Conservation (phyloP, 2,113 vertebrate genomes). For the Archilochus colubris region DNA sequence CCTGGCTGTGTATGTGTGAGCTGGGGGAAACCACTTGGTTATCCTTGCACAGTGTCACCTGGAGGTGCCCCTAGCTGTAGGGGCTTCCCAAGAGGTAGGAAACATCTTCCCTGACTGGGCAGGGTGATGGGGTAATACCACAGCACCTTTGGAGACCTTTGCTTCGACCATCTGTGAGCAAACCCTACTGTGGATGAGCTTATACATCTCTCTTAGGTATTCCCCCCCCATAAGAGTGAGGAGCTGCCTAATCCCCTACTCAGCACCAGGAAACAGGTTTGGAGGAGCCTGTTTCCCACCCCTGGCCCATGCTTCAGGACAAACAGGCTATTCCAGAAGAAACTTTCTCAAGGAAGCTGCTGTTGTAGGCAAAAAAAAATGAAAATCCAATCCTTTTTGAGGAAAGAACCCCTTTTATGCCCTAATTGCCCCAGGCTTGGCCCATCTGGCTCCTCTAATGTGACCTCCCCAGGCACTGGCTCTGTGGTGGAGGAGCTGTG, state of each 20-base stretch:
- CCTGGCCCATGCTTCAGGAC: rapidly evolving
- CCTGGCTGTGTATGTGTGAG: rapidly evolving
- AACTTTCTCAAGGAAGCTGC: rapidly evolving
- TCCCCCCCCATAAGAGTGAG: too few species aligned
- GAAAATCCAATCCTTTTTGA: neutral
- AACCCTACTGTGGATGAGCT: neutral
- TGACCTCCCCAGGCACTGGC: rapidly evolving
- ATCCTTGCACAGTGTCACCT: neutral
- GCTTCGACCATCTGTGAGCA: rapidly evolving
- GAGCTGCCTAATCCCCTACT: neutral
- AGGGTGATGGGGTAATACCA: neutral
- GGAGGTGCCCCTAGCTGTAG: neutral
- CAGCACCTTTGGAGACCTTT: neutral
- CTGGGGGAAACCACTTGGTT: rapidly evolving
- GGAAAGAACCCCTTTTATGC: neutral
- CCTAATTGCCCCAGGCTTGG: neutral
- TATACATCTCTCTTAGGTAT: neutral
- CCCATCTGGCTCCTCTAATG: rapidly evolving
- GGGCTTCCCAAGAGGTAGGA: neutral
- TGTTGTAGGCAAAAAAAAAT: neutral
- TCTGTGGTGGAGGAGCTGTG: neutral
- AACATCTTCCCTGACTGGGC: rapidly evolving
- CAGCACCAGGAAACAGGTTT: neutral
- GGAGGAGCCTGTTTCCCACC: neutral
- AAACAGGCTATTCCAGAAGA: neutral